Base-by-base conservation (phyloP, 2,888 invertebrate species). In the Leptura quadrifasciata region DNA sequence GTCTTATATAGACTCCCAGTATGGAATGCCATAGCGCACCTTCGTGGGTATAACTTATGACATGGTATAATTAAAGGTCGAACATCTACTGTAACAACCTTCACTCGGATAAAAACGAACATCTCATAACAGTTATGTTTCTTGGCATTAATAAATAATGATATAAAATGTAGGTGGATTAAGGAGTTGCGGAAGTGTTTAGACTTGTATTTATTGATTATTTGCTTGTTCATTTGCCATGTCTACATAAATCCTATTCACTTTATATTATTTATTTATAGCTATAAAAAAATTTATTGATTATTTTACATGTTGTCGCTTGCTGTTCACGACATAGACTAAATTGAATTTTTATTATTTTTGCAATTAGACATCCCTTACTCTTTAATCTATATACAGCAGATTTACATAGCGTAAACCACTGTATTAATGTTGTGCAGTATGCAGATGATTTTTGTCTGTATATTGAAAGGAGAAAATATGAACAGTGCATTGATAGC, bases 21-120 rank as follows among this genome's bases (percentile, higher is more conserved):
- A 18, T 57, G 55, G 68, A 55, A 68, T 68, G 31, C 55, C 68
- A 68, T 68, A 68, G 18, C 55, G 68, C 68, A 68, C 31, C 55
- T 57, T 12, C 18, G 69, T 69, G 47, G 58, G 58, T 35, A 35
- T 21, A 57, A 27, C 15, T 31, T 67, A 54, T 67, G 54, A 18
- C 67, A 27, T 21, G 69, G 58, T 21, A 58, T 27, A 18, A 18
- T 58, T 24, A 57, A 69, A 69, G 69, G 69, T 69, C 69, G 69
- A n/a, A 15, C 39, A 39, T 58, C 58, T 69, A 68, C 57, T 55
- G 35, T 27, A 57, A 68, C 69, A 69, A 47, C 69, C 69, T 69
- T 69, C 69, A 58, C 17, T 20, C 9, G 39, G 20, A 58, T 35
- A 69, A 69, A 57, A 69, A 58, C 39, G 20, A n/a, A 12, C 39